Conservation (phyloP, 2,888 invertebrate genomes). For the Drosophila greeni region DNA sequence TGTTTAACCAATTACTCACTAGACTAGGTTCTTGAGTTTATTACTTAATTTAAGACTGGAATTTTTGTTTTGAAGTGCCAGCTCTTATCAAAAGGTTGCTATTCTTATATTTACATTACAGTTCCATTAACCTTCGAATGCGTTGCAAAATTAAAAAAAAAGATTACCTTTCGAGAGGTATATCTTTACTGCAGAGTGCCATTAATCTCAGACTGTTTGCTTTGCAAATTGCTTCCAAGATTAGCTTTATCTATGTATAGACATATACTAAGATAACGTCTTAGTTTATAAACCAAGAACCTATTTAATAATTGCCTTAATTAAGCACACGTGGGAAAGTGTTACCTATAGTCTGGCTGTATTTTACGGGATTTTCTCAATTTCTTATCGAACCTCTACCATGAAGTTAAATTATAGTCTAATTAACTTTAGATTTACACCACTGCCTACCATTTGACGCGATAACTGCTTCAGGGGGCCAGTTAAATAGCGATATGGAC, state of each 20-base stretch:
- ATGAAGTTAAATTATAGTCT: constrained; percentile 22
- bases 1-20: neutral
- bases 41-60: neutral
- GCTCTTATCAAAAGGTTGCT: neutral
- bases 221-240: constrained; percentile 1
- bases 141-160: neutral
- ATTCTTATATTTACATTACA: neutral
- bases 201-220: constrained; percentile 1
- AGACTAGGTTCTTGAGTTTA: neutral
- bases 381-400: constrained; percentile 14
- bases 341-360: neutral
- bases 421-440: constrained; percentile 30
- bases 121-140: neutral
- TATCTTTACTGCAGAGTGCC: constrained; percentile 6
- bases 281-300: neutral
- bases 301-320: neutral
- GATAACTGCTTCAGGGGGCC: constrained; percentile 15
- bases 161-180: neutral
- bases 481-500: neutral
- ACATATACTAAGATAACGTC: neutral
- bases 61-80: neutral
- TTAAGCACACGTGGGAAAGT: constrained; percentile 1
- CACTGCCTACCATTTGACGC: neutral
- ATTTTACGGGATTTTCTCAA: constrained; percentile 2
- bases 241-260: constrained; percentile 1